Evolutionary conservation across 2,888 invertebrate species (phyloP).

Genomic region (Pandemis cinnamomeana): DNA sequence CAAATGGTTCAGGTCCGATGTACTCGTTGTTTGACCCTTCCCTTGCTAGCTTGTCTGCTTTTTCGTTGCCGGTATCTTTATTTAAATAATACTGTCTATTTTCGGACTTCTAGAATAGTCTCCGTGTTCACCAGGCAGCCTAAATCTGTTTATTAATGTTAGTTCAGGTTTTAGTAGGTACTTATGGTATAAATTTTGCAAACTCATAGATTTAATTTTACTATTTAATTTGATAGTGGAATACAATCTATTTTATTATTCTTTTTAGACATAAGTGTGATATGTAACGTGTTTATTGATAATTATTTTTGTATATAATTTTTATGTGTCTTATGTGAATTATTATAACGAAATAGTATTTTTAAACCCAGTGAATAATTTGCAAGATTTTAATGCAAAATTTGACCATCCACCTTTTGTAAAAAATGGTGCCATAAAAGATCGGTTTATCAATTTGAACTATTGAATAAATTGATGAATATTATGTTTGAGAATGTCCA

Average conservation of each 20-base stretch:
- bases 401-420: conserved; percentile 21
- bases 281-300: neutral
- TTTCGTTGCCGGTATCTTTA: too few relatives aligned
- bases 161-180: neutral
- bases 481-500: neutral
- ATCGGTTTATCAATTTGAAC: conserved; percentile 1
- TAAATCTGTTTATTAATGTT: too few relatives aligned
- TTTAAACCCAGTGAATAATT: conserved; percentile 11
- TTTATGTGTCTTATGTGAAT: too few relatives aligned
- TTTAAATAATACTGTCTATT: too few relatives aligned
- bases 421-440: conserved; percentile 33
- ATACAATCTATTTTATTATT: conserved; percentile 50
- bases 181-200: neutral
- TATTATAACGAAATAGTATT: too few relatives aligned
- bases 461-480: conserved; percentile 17
- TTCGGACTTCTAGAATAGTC: too few relatives aligned
- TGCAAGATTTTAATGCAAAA: neutral
- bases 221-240: conserved; percentile 59
- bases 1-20: too few relatives aligned
- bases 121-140: too few relatives aligned
- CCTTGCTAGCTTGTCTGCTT: too few relatives aligned
- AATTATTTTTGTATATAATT: neutral
- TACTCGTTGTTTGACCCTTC: too few relatives aligned
- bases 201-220: neutral
- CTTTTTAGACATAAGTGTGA: neutral